A percentile compares a stretch with the other conserved stretches of the same genome.
phyloP scores from a whole-genome alignment of 2,888 invertebrate species.

The Dichetophora obliterata region DNA sequence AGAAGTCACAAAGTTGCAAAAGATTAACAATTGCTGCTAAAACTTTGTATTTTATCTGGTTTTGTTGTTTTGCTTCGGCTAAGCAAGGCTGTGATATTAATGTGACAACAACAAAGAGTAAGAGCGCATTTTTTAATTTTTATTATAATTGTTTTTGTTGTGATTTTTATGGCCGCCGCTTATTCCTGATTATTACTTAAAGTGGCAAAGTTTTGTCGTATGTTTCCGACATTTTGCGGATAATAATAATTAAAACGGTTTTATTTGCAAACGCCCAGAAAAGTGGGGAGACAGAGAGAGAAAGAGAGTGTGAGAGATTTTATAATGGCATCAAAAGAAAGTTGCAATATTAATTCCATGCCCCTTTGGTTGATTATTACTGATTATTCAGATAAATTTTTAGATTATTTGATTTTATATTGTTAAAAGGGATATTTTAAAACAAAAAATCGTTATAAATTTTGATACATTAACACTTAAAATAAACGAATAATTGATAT shows the following conservation, averaged over 20 bases:
- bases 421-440: no score
- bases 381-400: no score
- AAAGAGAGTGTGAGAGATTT: no score
- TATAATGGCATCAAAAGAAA: no score
- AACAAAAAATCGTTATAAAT: no score
- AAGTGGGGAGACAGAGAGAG: no score
- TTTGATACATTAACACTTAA: no score
- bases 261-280: not conserved
- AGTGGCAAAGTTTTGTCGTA: slow-evolving; percentile 15
- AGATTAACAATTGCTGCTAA: slow-evolving; percentile 27
- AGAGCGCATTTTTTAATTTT: not conserved
- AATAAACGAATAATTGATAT: no score
- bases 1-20: slow-evolving; percentile 3
- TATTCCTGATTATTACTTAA: not conserved
- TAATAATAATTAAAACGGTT: slow-evolving; percentile 1
- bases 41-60: slow-evolving; percentile 20
- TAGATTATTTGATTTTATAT: no score
- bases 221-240: not conserved
- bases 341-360: no score
- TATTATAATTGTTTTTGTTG: slow-evolving; percentile 11
- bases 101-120: not conserved
- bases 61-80: not conserved
- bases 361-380: no score
- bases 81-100: not conserved
- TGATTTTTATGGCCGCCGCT: not conserved